Conservation (phyloP, 1,140 invertebrate genomes). For the Zaprionus kolodkinae region DNA sequence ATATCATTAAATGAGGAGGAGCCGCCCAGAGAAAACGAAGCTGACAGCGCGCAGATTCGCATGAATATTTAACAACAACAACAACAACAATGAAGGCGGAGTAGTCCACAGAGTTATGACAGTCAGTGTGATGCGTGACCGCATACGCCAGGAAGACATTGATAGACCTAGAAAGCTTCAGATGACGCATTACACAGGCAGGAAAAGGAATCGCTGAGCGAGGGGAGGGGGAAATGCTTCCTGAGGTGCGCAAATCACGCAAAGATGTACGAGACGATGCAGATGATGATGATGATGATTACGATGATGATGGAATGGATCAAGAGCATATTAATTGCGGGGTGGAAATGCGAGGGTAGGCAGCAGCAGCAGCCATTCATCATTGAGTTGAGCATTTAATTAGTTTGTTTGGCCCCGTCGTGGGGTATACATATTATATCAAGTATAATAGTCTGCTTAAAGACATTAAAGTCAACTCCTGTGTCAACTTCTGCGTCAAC, state of each 20-base stretch:
- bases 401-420: conserved; percentile 55
- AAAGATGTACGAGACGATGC: conserved; percentile 32
- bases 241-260: conserved; percentile 72
- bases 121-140: conserved; percentile 73
- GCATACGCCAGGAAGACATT: conserved; percentile 56
- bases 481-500: conserved; percentile 31
- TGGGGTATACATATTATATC: conserved; percentile 12
- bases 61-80: conserved; percentile 77
- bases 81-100: conserved; percentile 34
- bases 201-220: background rate
- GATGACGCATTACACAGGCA: conserved; percentile 42
- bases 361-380: conserved; percentile 61
- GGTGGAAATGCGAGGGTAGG: conserved; percentile 54
- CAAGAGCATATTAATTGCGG: conserved; percentile 69
- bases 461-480: conserved; percentile 41
- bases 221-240: background rate
- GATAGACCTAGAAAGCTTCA: conserved; percentile 19
- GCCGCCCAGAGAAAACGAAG: conserved; percentile 49
- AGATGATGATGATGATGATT: conserved; percentile 42
- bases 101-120: conserved; percentile 64
- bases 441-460: conserved; percentile 42
- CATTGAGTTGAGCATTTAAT: conserved; percentile 70
- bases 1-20: conserved; percentile 69
- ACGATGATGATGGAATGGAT: conserved; percentile 43
- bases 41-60: conserved; percentile 75